Evolutionary conservation across 2,113 vertebrate genomes (phyloP).

Genomic region (Leptocoma aspasia): DNA sequence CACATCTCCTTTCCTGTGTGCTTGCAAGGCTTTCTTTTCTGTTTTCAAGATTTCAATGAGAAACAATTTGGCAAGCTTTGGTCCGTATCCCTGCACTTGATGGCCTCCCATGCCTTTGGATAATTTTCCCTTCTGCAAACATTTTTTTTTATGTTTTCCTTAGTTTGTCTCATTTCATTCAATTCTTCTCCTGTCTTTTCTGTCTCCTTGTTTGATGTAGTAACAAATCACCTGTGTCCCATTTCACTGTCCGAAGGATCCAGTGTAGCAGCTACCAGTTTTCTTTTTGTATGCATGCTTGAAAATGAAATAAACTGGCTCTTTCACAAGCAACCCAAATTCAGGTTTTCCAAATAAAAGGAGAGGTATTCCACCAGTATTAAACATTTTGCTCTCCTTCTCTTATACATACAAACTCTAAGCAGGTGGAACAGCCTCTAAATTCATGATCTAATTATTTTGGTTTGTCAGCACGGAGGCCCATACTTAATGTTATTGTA

Average conservation of each 20-base stretch:
- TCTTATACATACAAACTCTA: neutral
- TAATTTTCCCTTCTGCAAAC: no score
- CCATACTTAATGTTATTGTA: neutral
- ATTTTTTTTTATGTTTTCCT: no score
- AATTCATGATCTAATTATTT: neutral
- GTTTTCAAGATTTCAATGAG: no score
- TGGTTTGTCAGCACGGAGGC: neutral
- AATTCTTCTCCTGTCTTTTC: no score
- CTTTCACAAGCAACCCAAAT: neutral
- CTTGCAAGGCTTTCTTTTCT: no score
- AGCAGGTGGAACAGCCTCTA: neutral
- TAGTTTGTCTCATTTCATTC: no score
- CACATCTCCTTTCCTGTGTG: no score
- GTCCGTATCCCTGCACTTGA: no score
- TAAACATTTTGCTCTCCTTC: neutral
- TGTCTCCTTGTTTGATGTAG: no score
- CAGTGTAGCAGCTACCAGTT: neutral
- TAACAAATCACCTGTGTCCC: neutral
- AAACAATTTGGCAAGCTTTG: no score
- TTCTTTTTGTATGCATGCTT: neutral
- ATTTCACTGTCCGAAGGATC: neutral
- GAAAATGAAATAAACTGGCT: neutral
- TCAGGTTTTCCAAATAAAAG: neutral
- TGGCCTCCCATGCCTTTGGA: no score
- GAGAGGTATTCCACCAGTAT: neutral